Evolutionary conservation across 2,113 vertebrate genomes (phyloP).

Genomic region (Cyphomyrus plagiostoma): DNA sequence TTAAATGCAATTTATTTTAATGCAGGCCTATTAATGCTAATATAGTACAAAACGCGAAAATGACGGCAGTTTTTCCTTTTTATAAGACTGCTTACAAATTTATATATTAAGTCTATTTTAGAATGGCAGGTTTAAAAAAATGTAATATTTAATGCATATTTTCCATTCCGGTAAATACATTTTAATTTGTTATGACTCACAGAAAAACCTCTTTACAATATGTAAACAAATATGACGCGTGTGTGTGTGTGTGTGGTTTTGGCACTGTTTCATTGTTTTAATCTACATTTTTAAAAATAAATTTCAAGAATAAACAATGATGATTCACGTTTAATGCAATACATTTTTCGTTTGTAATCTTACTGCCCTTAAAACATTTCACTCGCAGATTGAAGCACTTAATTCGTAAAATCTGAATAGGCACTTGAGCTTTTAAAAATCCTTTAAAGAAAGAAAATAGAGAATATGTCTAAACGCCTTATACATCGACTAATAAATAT

Average conservation of each 20-base stretch:
- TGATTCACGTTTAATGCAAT: not conserved
- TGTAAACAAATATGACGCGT: not conserved
- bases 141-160: not conserved
- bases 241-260: not conserved
- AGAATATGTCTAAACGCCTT: not conserved
- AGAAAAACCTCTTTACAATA: not conserved
- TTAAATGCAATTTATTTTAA: not conserved
- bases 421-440: not conserved
- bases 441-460: not conserved
- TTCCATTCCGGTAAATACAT: not conserved
- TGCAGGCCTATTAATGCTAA: not conserved
- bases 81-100: not conserved
- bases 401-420: not conserved
- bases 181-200: not conserved
- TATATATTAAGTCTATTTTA: not conserved
- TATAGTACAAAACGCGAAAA: not conserved
- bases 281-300: not conserved
- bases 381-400: not conserved
- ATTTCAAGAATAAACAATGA: not conserved
- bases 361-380: not conserved
- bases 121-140: not conserved
- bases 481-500: not conserved
- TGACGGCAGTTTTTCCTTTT: not conserved
- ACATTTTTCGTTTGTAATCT: not conserved
- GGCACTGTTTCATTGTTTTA: not conserved